Evolutionary conservation across 2,113 vertebrate genomes (phyloP), one percentile per base, ranked within the genome.

Genomic region (Xiphophorus maculatus): DNA sequence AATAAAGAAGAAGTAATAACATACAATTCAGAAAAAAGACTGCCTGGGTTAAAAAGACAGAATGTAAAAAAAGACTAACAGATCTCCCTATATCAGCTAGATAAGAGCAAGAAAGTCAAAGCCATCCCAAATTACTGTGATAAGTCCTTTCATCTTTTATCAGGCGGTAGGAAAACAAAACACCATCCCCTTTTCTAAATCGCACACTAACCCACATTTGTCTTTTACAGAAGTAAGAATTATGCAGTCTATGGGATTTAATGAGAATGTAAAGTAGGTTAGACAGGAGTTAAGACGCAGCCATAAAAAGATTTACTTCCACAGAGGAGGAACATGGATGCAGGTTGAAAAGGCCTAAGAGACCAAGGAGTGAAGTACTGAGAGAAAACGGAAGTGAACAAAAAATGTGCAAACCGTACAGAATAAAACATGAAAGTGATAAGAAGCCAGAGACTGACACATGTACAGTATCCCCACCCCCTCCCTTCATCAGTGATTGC

Each of bases 401-500:
- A 13, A n/a, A 60, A 65, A 44, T 28, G 33, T 22, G 67, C 74
- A 79, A 62, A 71, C 66, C n/a, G 63, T 28, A 33, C 28, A 51
- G 63, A 48, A 68, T 77, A 33, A 85, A 74, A 40, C 12, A 9
- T 14, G 33, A 84, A 82, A 84, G 73, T 1, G 54, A 28, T 67
- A 82, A 74, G 66, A 77, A 29, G 63, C 75, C 58, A 81, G 68
- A 74, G 70, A 80, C 25, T 71, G 83, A 84, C 63, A 67, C 70
- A 71, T 79, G 37, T 58, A 82, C 76, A 87, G 63, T 70, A 76
- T 73, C 44, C 62, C 81, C 74, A 51, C 80, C 74, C 88, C 81
- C 74, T 62, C 81, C 80, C 89, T 88, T 92, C 88, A 91, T 90
- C 89, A 76, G 76, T 9, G 27, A 75, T 60, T 67, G 61, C 73